phyloP scores from a whole-genome alignment of 1,140 invertebrate species.

The Adelges cooleyi region DNA sequence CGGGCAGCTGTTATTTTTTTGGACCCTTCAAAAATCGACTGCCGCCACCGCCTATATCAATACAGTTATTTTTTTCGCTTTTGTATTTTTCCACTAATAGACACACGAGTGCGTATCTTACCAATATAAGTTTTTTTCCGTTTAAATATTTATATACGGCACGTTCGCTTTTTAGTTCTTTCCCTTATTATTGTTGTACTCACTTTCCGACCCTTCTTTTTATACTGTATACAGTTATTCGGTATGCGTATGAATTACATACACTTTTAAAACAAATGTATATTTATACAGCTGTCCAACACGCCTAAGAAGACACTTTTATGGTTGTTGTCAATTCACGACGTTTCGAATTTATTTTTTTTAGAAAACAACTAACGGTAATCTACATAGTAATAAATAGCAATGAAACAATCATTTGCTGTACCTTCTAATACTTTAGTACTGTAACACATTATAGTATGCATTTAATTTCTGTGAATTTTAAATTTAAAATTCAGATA shows the following conservation, averaged over 20 bases:
- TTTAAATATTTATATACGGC: slow-evolving; percentile 25
- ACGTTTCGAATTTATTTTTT: too few species aligned
- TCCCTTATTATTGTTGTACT: not conserved
- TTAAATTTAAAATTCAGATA: too few species aligned
- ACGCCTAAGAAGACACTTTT: too few species aligned
- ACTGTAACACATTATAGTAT: too few species aligned
- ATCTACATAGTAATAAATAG: too few species aligned
- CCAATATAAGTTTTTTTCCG: slow-evolving; percentile 26
- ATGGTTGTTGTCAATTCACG: too few species aligned
- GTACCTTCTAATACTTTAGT: too few species aligned
- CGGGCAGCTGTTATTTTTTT: slow-evolving; percentile 24
- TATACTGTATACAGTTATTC: slow-evolving; percentile 2
- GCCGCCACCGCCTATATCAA: slow-evolving; percentile 27
- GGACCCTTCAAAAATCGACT: slow-evolving; percentile 29
- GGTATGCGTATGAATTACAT: slow-evolving; percentile 4
- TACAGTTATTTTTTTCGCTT: slow-evolving; percentile 21
- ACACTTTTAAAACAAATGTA: not conserved
- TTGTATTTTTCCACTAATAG: slow-evolving; percentile 27
- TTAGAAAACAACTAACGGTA: too few species aligned
- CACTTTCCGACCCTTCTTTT: not conserved
- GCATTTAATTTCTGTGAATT: too few species aligned
- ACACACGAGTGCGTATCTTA: slow-evolving; percentile 11
- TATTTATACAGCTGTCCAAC: not conserved
- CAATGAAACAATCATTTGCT: too few species aligned
- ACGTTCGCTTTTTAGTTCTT: slow-evolving; percentile 5